Evolutionary conservation across 1,140 invertebrate species (phyloP).

Genomic region (Choristoneura fumiferana): DNA sequence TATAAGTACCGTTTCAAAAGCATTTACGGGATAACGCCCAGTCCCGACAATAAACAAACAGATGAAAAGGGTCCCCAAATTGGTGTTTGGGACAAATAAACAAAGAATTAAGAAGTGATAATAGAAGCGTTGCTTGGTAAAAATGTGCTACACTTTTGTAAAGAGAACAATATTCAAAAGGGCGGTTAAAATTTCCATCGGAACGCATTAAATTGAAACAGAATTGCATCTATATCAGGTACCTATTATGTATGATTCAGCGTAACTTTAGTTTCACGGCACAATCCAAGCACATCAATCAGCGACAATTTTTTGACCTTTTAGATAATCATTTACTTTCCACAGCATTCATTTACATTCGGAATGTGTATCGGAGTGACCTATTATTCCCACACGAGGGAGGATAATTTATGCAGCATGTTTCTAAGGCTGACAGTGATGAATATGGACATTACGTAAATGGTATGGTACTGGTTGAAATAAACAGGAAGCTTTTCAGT

Average conservation of each 20-base stretch:
- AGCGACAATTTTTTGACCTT: conserved; percentile 13
- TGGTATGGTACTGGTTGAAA: conserved; percentile 1
- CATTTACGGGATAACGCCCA: not conserved
- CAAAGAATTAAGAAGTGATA: conserved; percentile 12
- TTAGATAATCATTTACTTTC: conserved; percentile 8
- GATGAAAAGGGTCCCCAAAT: not conserved
- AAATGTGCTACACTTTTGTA: conserved; percentile 1
- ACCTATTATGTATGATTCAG: not conserved
- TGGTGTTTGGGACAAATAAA: conserved; percentile 2
- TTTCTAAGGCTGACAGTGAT: conserved; percentile 7
- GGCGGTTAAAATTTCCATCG: conserved; percentile 7
- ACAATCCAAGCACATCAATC: conserved; percentile 5
- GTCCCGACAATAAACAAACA: conserved; percentile 7
- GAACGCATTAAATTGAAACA: not conserved
- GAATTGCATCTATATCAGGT: conserved; percentile 8
- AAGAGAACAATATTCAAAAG: conserved; percentile 3
- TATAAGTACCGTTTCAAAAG: conserved; percentile 11
- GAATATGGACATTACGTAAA: conserved; percentile 12
- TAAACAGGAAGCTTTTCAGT: conserved; percentile 18
- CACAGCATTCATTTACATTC: not conserved
- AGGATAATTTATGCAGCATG: conserved; percentile 8
- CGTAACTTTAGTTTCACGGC: conserved; percentile 1
- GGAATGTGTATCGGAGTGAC: conserved; percentile 4
- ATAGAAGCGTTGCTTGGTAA: conserved; percentile 7
- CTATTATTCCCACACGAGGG: conserved; percentile 3